These are phyloP conservation scores for Monochamus saltuarius DNA, from an alignment of 1,140 invertebrate species.

Conservation along the genomic window DNA sequence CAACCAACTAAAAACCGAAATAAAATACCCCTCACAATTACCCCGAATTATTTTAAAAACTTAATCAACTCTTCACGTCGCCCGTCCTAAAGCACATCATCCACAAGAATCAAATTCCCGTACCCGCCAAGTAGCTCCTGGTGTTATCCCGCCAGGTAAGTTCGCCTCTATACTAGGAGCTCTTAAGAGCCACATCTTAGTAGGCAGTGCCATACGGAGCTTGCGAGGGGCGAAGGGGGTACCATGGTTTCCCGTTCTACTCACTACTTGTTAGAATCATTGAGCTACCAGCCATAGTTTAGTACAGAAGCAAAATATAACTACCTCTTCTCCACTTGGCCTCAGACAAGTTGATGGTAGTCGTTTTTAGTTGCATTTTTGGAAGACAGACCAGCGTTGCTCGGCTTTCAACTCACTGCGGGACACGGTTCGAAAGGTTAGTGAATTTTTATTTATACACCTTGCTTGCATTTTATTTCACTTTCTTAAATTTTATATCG, in stretches of 20 bases:
- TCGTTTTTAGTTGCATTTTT: too few species aligned
- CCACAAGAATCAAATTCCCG: conserved; percentile 10
- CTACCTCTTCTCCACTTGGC: conserved; percentile 14
- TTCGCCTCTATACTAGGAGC: conserved; percentile 28
- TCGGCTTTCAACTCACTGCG: too few species aligned
- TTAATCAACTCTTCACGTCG: conserved; percentile 11
- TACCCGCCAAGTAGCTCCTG: conserved; percentile 9
- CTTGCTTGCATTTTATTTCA: too few species aligned
- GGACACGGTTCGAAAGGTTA: too few species aligned
- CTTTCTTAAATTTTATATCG: too few species aligned
- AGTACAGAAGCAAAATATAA: conserved; percentile 45
- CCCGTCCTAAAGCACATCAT: conserved; percentile 5
- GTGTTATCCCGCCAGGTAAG: conserved; percentile 11
- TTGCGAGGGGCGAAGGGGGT: conserved; percentile 27
- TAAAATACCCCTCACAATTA: conserved; percentile 15
- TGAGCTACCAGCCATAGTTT: conserved; percentile 49
- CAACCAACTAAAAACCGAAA: not conserved
- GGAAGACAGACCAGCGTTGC: too few species aligned
- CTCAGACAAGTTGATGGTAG: conserved; percentile 12
- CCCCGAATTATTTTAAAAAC: conserved; percentile 21
- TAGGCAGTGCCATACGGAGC: conserved; percentile 38
- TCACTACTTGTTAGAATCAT: conserved; percentile 48
- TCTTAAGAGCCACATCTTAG: conserved; percentile 30
- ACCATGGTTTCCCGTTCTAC: conserved; percentile 39
- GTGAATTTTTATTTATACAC: too few species aligned